Conservation (phyloP, 2,113 vertebrate species). For the Nothobranchius furzeri region DNA sequence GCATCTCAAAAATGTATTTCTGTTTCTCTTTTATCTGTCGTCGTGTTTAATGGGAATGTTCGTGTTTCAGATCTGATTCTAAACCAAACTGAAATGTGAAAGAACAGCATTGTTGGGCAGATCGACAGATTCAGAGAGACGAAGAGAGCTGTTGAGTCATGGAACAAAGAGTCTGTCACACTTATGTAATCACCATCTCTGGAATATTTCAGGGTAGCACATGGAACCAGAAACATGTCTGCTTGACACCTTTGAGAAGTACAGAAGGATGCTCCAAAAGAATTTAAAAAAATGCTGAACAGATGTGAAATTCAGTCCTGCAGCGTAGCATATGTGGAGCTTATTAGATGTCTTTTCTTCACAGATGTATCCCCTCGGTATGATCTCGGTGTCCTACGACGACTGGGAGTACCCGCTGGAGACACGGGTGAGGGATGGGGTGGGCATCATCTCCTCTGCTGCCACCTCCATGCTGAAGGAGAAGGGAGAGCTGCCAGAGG, state of each 20-base stretch:
- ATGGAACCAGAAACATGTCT: slow-evolving; percentile 24
- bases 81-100: slow-evolving; percentile 27
- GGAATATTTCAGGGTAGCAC: slow-evolving; percentile 17
- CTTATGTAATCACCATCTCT: slow-evolving; percentile 11
- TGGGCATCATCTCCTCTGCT: slow-evolving; percentile 90
- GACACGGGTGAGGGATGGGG: slow-evolving; percentile 87
- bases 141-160: slow-evolving; percentile 10
- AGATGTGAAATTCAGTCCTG: slow-evolving; percentile 28
- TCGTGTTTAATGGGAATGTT: not conserved
- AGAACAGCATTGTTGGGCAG: slow-evolving; percentile 8
- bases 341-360: slow-evolving; percentile 25
- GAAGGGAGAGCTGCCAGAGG: slow-evolving; percentile 91
- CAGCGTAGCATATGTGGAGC: not conserved
- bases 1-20: slow-evolving; percentile 2
- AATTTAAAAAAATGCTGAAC: slow-evolving; percentile 11
- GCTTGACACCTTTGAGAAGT: slow-evolving; percentile 22
- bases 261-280: slow-evolving; percentile 27
- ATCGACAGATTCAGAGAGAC: slow-evolving; percentile 9
- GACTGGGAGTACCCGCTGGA: slow-evolving; percentile 97
- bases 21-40: slow-evolving; percentile 21
- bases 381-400: slow-evolving; percentile 94
- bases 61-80: slow-evolving; percentile 11
- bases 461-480: slow-evolving; percentile 91
- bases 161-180: slow-evolving; percentile 14
- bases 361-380: slow-evolving; percentile 89